phyloP scores from a whole-genome alignment of 2,797 vertebrate species.

The Hybognathus amarus region DNA sequence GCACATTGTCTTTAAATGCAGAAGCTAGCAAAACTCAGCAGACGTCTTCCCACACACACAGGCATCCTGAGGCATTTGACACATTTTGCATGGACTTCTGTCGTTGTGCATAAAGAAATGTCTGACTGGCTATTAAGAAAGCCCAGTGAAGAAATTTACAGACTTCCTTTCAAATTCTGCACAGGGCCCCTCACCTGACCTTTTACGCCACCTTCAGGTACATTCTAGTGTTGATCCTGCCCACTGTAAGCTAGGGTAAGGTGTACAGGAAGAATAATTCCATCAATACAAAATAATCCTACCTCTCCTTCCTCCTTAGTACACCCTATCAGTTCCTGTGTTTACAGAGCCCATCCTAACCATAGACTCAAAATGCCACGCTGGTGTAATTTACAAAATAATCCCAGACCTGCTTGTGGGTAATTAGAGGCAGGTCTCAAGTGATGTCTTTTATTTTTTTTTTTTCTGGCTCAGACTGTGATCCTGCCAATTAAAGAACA shows the following conservation, averaged over 20 bases:
- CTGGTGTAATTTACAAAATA: slow-evolving; percentile 84
- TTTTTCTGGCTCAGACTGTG: slow-evolving; percentile 62
- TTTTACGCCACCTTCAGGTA: neutral
- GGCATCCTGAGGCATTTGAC: slow-evolving; percentile 12
- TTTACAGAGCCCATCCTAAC: slow-evolving; percentile 50
- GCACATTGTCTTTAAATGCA: slow-evolving; percentile 24
- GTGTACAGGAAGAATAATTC: neutral
- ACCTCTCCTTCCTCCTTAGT: neutral
- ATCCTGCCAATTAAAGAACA: slow-evolving; percentile 71
- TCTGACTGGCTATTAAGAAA: neutral
- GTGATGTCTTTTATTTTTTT: too few relatives aligned
- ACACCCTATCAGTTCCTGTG: slow-evolving; percentile 49
- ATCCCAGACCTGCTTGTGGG: slow-evolving; percentile 76
- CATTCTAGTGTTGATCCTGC: neutral
- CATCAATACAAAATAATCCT: neutral
- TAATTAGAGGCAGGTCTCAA: slow-evolving; percentile 75
- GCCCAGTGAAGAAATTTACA: neutral
- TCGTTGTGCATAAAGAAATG: slow-evolving; percentile 20
- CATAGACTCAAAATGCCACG: slow-evolving; percentile 60
- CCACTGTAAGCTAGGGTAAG: neutral
- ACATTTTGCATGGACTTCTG: slow-evolving; percentile 17
- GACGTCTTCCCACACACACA: slow-evolving; percentile 11
- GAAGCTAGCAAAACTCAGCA: slow-evolving; percentile 2
- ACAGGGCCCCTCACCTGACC: slow-evolving; percentile 20
- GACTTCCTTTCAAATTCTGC: slow-evolving; percentile 15